Base-by-base conservation (phyloP, 2,113 vertebrate species). In the Tursiops truncatus region DNA sequence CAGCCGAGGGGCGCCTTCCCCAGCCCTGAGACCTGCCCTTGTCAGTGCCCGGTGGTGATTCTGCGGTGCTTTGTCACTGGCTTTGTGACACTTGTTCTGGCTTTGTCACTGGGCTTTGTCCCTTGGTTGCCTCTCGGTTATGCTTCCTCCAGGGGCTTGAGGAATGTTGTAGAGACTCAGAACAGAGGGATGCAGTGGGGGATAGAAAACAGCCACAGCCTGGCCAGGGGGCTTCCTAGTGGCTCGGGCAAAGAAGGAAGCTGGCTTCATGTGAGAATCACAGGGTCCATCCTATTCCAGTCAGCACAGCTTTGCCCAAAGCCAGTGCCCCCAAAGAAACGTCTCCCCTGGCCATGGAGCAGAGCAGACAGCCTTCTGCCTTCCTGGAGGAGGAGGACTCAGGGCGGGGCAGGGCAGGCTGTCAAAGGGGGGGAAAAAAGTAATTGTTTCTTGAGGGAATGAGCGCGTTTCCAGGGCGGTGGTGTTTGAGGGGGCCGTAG, bases 231-330 rank as follows among this genome's bases (percentile, higher is more conserved):
- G 25, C 10, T 8, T 53, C 77, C 26, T 7, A 23, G 65, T 1
- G n/a, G 28, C 26, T 63, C 50, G 2, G 2, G 47, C 33, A 36
- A 26, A 58, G 79, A 36, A 65, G 71, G 80, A 44, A 71, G 23
- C 36, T 5, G 12, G 41, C 2, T 41, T 4, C 26, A 31, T 23
- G 23, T 20, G n/a, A 56, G 38, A 47, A 15, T 7, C n/a, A 9
- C 3, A 23, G 56, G 56, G 26, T 18, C 25, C 6, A 0, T 12
- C 62, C 8, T 15, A 0, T 36, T 41, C 18, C n/a, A 28, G 36
- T 3, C 5, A 10, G 21, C 67, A 26, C 28, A 10, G 65, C 23
- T 28, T 73, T 53, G 77, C 33, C 41, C 47, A 60, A 28, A 93
- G 58, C 50, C 58, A 8, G 25, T 1, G 50, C 20, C 15, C 15